These are phyloP conservation scores for Pangasius djambal DNA, from an alignment of 2,797 vertebrate species.

Conservation along the genomic window DNA sequence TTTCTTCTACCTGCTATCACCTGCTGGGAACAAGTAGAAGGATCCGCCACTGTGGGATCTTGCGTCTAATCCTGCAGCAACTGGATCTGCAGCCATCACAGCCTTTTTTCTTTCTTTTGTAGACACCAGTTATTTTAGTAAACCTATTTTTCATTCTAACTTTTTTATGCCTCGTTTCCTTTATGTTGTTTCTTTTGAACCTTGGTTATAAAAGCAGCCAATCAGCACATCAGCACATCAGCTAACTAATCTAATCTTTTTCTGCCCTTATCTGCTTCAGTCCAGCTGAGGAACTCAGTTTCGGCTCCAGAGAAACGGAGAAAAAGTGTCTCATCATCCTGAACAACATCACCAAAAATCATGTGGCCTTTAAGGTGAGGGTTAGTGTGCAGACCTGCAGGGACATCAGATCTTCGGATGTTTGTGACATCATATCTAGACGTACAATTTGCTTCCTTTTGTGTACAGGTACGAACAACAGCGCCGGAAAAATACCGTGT, in stretches of 20 bases:
- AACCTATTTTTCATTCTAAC: not conserved
- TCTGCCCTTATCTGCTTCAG: constrained; percentile 66
- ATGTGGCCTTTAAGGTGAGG: constrained; percentile 95
- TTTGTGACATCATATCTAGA: not conserved
- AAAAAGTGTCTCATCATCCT: constrained; percentile 93
- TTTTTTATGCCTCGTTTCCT: not conserved
- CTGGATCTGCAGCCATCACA: not conserved
- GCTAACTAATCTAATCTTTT: not conserved
- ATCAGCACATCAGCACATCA: not conserved
- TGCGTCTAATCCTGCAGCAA: not conserved
- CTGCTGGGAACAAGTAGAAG: no score
- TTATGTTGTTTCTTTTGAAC: not conserved
- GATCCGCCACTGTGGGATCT: not conserved
- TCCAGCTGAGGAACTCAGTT: constrained; percentile 94
- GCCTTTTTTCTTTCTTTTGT: not conserved
- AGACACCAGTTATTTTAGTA: not conserved
- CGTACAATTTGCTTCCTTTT: not conserved
- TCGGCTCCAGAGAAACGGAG: constrained; percentile 89
- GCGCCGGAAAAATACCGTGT: constrained; percentile 97
- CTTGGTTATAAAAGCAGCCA: not conserved
- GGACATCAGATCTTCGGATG: not conserved
- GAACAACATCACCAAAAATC: constrained; percentile 92
- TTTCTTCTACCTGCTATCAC: not conserved
- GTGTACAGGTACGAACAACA: constrained; percentile 90
- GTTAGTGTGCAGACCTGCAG: not conserved